Evolutionary conservation across 2,888 invertebrate genomes (phyloP), one percentile per base, ranked within the genome.

Genomic region (Marasmarcha lunaedactyla): DNA sequence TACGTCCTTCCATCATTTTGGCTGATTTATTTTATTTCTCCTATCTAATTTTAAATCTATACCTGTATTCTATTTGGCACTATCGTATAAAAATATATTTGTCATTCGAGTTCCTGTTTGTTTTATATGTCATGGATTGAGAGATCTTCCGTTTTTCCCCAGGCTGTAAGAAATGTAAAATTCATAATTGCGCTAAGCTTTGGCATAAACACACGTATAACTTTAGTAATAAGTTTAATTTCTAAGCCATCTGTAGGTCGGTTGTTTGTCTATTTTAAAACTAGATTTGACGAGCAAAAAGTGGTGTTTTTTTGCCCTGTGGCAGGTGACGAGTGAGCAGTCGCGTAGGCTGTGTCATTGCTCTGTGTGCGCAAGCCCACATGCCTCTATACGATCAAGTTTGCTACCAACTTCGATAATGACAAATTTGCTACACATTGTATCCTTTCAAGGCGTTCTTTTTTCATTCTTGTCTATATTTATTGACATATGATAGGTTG

Each of bases 1-100:
- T 84, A 58, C 85, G 61, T 55, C 84, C 84, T 74, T 85, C 84
- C 85, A 84, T 85, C 81, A 83, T 83, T 65, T 77, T 78, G 65
- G 55, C 52, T 53, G 54, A 40, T 45, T 44, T 48, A 51, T 54
- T 49, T 55, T 53, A 58, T 59, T 59, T 60, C 62, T 57, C 69
- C 73, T 79, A 79, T 79, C 79, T 79, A 81, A 73, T 52, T 69
- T n/a, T 77, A 78, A 70, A 52, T 70, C 66, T 72, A 68, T 66
- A 70, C 63, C 58, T 63, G 50, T 60, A 57, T 62, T 58, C 51
- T 63, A 63, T 73, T 83, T 83, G 83, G 83, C 83, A 83, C 83
- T 76, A 67, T 62, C 59, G 70, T 76, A 69, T 69, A 78, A 76
- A 81, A 77, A 79, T 77, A 78, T 65, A 60, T 50, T 20, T 20